Conservation (phyloP, 23 tunicate genomes). For the Ciona savignyi region DNA sequence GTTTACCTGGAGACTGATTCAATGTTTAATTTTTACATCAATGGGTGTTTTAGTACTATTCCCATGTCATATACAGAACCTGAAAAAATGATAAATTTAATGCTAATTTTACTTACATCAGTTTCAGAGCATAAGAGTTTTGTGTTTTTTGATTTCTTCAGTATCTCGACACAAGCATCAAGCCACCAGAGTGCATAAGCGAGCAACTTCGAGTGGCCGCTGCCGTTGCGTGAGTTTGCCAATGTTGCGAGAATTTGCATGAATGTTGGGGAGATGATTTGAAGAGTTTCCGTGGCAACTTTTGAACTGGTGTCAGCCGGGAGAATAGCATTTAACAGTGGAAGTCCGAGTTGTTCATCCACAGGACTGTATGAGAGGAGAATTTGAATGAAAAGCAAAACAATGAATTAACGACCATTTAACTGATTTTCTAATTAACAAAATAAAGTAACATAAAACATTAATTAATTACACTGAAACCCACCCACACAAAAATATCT, state of each 20-base stretch:
- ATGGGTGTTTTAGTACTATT: too few species aligned
- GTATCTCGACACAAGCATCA: slow-evolving; percentile 10
- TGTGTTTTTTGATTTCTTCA: not conserved
- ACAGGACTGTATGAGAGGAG: slow-evolving; percentile 20
- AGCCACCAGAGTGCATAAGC: slow-evolving; percentile 58
- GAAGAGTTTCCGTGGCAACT: slow-evolving; percentile 28
- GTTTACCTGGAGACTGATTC: too few species aligned
- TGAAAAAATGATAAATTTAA: too few species aligned
- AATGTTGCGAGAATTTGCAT: slow-evolving; percentile 49
- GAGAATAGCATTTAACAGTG: slow-evolving; percentile 32
- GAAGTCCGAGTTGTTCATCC: slow-evolving; percentile 34
- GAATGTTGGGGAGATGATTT: slow-evolving; percentile 41
- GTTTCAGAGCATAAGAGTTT: not conserved
- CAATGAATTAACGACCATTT: not conserved
- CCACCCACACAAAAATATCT: too few species aligned
- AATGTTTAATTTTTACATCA: too few species aligned
- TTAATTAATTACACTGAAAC: too few species aligned
- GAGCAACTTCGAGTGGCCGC: slow-evolving; percentile 47
- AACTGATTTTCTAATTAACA: not conserved
- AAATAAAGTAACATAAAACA: not conserved
- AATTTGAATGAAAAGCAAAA: not conserved
- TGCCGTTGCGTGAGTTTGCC: slow-evolving; percentile 54
- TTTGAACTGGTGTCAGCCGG: slow-evolving; percentile 23
- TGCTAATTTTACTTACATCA: not conserved
- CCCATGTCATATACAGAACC: too few species aligned